Conservation (phyloP, 2,113 vertebrate species). For the Noctilio leporinus region DNA sequence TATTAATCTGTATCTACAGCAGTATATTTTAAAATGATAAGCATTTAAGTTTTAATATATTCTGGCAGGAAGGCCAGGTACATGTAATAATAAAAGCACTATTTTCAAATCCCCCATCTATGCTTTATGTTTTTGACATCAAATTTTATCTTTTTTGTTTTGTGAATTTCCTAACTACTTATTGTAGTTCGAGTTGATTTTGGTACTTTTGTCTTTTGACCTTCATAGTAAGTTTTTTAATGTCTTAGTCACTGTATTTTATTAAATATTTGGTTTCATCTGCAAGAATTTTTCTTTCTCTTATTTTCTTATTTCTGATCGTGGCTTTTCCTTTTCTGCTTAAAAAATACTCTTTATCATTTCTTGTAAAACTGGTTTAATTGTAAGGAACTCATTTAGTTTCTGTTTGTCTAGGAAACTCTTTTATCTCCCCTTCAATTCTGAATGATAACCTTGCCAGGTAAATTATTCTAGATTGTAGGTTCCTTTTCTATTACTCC, state of each 20-base stretch:
- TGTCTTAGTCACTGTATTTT: neutral
- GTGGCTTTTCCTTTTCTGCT: neutral
- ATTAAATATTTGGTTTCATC: neutral
- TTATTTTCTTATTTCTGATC: neutral
- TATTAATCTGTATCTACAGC: neutral
- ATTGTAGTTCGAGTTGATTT: neutral
- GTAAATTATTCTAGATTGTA: neutral
- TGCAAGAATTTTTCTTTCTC: neutral
- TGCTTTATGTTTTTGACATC: neutral
- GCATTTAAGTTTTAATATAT: neutral
- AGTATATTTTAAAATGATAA: neutral
- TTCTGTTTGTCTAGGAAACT: neutral
- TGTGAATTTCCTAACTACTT: neutral
- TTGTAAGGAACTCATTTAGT: neutral
- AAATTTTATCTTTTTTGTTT: neutral
- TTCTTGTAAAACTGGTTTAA: neutral
- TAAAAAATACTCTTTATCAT: neutral
- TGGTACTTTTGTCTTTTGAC: neutral
- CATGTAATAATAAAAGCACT: neutral
- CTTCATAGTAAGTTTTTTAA: neutral
- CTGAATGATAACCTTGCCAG: neutral
- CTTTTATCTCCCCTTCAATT: neutral
- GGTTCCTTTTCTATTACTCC: neutral
- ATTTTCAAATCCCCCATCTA: neutral
- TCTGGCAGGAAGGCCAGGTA: neutral